These are phyloP conservation scores for Hypomecis punctinalis DNA, from an alignment of 2,888 invertebrate species.

Conservation along the genomic window DNA sequence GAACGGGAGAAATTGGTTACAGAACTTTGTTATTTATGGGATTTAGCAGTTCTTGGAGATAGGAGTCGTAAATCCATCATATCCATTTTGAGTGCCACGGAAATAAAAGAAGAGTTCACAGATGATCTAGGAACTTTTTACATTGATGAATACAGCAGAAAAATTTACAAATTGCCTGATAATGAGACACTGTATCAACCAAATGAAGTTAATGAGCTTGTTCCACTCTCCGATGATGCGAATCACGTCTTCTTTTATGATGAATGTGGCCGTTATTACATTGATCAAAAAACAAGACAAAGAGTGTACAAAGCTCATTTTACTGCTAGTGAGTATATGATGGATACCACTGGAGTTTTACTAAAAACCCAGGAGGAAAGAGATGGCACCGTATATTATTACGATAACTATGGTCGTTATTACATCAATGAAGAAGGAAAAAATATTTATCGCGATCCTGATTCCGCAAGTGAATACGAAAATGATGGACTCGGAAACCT, in stretches of 20 bases:
- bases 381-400: conserved; percentile 70
- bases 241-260: conserved; percentile 74
- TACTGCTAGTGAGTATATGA: conserved; percentile 75
- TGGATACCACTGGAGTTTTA: conserved; percentile 71
- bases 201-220: conserved; percentile 70
- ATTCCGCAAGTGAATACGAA: conserved; percentile 75
- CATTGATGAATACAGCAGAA: conserved; percentile 72
- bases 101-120: conserved; percentile 69
- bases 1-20: conserved; percentile 72
- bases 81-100: conserved; percentile 73
- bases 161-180: conserved; percentile 70
- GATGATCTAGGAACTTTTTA: conserved; percentile 73
- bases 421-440: conserved; percentile 71
- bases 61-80: conserved; percentile 70
- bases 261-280: conserved; percentile 76
- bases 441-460: conserved; percentile 73
- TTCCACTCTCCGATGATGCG: conserved; percentile 68
- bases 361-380: conserved; percentile 72
- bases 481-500: conserved; percentile 79
- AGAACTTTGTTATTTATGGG: conserved; percentile 74
- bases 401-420: conserved; percentile 76
- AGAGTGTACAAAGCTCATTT: conserved; percentile 73
- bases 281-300: conserved; percentile 65
- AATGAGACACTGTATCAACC: conserved; percentile 67
- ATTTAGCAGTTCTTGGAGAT: conserved; percentile 69